Percentiles rank a stretch among this genome's conserved stretches.
Conservation (phyloP, 1,140 invertebrate genomes). For the Hylaeus volcanicus region DNA sequence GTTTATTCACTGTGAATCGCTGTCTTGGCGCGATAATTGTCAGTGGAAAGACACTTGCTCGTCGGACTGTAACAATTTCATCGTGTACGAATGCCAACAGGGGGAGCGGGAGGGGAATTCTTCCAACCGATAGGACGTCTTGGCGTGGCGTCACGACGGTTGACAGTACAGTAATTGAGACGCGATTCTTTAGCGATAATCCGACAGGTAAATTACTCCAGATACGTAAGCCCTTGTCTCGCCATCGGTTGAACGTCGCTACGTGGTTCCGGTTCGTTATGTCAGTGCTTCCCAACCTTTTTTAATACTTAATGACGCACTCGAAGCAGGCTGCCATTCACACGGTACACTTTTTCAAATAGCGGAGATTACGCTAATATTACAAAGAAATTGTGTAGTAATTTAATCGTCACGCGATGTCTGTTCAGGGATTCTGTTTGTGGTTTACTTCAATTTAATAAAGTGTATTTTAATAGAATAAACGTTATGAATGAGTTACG, state of each 20-base stretch:
- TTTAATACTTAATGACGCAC: too few species aligned
- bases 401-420: too few species aligned
- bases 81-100: not conserved
- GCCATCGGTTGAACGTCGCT: not conserved
- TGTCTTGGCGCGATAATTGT: not conserved
- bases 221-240: constrained; percentile 43
- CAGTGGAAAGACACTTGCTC: too few species aligned
- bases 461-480: too few species aligned
- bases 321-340: too few species aligned
- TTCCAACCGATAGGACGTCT: constrained; percentile 29
- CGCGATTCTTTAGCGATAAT: constrained; percentile 66
- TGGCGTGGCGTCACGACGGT: constrained; percentile 26
- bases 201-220: constrained; percentile 68
- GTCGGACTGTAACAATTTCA: constrained; percentile 32
- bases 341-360: too few species aligned
- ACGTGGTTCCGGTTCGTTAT: constrained; percentile 25
- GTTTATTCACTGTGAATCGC: not conserved
- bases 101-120: not conserved
- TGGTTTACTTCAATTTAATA: too few species aligned
- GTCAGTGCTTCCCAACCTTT: not conserved
- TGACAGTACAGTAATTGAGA: constrained; percentile 69
- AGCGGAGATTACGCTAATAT: too few species aligned
- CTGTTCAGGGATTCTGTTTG: too few species aligned
- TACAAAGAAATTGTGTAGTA: too few species aligned
- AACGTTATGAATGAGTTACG: too few species aligned